Evolutionary conservation across 1,140 invertebrate species (phyloP).

Genomic region (Muscidifurax raptorellus): DNA sequence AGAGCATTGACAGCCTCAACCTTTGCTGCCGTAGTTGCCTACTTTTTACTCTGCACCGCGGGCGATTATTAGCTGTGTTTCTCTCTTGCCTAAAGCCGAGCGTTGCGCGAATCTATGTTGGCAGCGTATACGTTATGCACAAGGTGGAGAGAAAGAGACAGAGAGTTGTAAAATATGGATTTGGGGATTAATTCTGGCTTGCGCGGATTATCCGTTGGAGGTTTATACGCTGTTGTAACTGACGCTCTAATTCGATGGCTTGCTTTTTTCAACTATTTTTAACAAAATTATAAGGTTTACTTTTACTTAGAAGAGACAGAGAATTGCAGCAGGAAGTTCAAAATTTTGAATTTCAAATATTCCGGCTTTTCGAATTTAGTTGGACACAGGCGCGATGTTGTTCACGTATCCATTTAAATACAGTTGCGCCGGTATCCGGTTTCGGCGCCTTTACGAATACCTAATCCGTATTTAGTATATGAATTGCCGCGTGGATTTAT

Average conservation of each 20-base stretch:
- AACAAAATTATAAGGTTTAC: too few relatives aligned
- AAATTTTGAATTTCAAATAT: slow-evolving; percentile 16
- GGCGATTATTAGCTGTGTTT: background rate
- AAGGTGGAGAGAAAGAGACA: too few relatives aligned
- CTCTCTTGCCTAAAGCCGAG: background rate
- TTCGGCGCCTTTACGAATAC: slow-evolving; percentile 6
- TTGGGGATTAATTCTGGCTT: background rate
- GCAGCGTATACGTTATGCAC: too few relatives aligned
- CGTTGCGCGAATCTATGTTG: too few relatives aligned
- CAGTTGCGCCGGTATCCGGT: slow-evolving; percentile 10
- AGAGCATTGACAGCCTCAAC: slow-evolving; percentile 38
- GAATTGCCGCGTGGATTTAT: background rate
- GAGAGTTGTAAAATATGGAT: background rate
- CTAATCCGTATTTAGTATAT: slow-evolving; percentile 5
- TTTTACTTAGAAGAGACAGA: too few relatives aligned
- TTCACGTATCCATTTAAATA: slow-evolving; percentile 5
- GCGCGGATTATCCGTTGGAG: background rate
- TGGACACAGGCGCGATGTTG: background rate
- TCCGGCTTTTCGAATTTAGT: background rate
- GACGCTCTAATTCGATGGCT: too few relatives aligned
- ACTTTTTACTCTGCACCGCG: background rate
- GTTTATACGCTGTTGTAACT: too few relatives aligned
- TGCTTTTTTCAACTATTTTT: too few relatives aligned
- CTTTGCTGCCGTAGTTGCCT: background rate
- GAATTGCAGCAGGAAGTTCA: background rate